These are phyloP conservation scores for Pyrgilauda ruficollis DNA, from an alignment of 2,113 vertebrate species.

Conservation along the genomic window DNA sequence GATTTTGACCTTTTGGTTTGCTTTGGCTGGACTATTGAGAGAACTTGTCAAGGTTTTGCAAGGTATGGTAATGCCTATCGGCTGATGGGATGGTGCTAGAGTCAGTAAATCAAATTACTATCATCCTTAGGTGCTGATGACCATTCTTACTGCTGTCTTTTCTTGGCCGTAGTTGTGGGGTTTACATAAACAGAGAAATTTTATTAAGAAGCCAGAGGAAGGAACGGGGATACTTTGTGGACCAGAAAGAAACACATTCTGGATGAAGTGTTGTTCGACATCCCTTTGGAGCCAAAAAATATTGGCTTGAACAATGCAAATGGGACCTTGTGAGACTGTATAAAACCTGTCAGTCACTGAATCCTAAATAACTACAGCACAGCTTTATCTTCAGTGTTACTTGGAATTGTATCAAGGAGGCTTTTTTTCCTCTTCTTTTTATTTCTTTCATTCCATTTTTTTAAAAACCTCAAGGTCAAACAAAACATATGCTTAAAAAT, in stretches of 20 bases:
- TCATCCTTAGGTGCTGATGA: background rate
- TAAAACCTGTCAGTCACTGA: constrained; percentile 1
- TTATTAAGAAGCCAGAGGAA: background rate
- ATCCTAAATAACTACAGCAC: background rate
- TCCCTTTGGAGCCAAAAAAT: background rate
- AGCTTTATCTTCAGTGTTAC: constrained; percentile 27
- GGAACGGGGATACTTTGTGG: background rate
- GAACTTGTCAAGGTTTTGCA: background rate
- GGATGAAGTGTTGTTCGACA: background rate
- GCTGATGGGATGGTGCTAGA: background rate
- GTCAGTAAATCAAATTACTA: background rate
- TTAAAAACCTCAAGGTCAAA: constrained; percentile 29
- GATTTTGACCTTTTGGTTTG: background rate
- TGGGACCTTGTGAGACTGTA: background rate
- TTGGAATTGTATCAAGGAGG: constrained; percentile 38
- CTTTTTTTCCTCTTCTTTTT: background rate
- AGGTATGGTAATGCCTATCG: background rate
- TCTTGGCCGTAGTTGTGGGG: background rate
- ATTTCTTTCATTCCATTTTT: background rate
- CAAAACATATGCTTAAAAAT: constrained; percentile 50
- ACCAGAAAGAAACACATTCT: background rate
- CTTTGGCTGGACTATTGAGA: background rate
- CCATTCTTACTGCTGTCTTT: background rate
- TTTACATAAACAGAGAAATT: background rate
- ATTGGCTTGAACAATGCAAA: constrained; percentile 1